Base-by-base conservation (phyloP, 1,140 invertebrate genomes). In the Panonychus citri region DNA sequence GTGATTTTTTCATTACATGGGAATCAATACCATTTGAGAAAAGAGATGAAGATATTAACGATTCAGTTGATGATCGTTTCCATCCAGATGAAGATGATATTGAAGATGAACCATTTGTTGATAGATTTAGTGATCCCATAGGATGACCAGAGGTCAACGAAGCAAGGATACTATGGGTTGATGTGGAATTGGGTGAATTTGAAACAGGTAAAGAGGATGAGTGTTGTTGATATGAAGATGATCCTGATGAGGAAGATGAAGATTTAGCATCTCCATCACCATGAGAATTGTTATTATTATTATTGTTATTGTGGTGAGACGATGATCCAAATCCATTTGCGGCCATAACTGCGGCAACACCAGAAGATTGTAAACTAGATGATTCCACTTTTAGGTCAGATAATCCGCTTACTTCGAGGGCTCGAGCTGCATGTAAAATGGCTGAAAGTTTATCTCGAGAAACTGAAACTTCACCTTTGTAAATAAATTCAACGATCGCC, bases 401-500 rank as follows among this genome's bases (percentile, higher is more conserved):
- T 12, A 55, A 37, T 17, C 54, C 54, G 24, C 24, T 46, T 8
- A 57, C 56, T 26, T 57, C 37, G 17, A 57, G 49, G 13, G 27
- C 34, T 25, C 48, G 39, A 27, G 54, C 59, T 21, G 25, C 30
- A n/a, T 60, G 56, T 15, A 56, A 24, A 34, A 57, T 26, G 3
- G 48, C 19, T 13, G n/a, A 13, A n/a, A 60, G 37, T 37, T 52
- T 42, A 12, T 60, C 56, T 25, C 39, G 48, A 21, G 59, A 13
- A 3, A 76, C 71, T 57, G 68, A 74, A 30, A 74, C 74, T 66
- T 75, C 74, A 21, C 74, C 75, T 57, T 73, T 75, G 57, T 76
- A 76, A 72, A 76, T 76, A 60, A 75, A 76, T 62, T 76, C 74
- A 53, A 76, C 70, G 62, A 76, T 69, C 51, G 73, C 71, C 64